phyloP scores from a whole-genome alignment of 1,140 invertebrate species.

The Caenorhabditis latens region DNA sequence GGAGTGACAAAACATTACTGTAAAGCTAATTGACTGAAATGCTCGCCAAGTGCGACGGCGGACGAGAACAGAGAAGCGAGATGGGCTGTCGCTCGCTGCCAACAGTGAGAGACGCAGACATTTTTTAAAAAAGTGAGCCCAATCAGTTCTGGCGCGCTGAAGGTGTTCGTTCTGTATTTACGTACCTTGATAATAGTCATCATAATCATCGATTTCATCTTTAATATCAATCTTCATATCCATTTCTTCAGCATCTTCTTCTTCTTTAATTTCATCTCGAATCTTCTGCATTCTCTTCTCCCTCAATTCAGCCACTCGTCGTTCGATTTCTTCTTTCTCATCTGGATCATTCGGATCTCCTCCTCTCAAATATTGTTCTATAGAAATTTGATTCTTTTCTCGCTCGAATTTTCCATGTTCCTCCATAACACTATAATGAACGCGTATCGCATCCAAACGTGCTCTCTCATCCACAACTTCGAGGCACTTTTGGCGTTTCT shows the following conservation, averaged over 20 bases:
- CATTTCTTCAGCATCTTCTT: background rate
- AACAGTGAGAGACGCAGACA: too few relatives aligned
- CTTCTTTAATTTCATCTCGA: background rate
- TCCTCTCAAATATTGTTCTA: background rate
- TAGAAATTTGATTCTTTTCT: conserved; percentile 6
- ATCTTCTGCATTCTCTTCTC: background rate
- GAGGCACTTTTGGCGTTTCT: background rate
- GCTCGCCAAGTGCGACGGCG: too few relatives aligned
- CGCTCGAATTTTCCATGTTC: background rate
- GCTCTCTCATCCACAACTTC: background rate
- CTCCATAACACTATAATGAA: background rate
- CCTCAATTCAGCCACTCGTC: background rate
- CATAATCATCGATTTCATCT: too few relatives aligned
- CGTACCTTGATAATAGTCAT: too few relatives aligned
- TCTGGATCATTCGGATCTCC: background rate
- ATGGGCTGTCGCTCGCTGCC: too few relatives aligned
- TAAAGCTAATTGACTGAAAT: too few relatives aligned
- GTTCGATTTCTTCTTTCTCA: background rate
- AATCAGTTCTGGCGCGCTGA: too few relatives aligned
- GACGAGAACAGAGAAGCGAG: too few relatives aligned
- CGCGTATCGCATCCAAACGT: background rate
- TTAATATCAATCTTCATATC: background rate
- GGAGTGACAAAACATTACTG: too few relatives aligned
- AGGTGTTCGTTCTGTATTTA: too few relatives aligned
- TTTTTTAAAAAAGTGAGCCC: too few relatives aligned